Conservation (phyloP, 2,113 vertebrate genomes). For the Apus apus region DNA sequence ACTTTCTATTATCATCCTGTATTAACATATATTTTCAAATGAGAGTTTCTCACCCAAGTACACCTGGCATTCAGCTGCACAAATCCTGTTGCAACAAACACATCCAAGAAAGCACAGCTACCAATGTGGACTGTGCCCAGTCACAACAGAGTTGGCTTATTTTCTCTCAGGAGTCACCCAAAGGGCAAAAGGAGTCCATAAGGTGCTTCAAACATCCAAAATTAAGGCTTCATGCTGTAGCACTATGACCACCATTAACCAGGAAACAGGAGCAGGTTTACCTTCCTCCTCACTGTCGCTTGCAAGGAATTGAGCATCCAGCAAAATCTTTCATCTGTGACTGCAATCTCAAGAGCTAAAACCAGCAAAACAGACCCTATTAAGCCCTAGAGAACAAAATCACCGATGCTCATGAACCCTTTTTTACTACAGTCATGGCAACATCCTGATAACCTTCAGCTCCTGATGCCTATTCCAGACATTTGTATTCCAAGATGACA, state of each 20-base stretch:
- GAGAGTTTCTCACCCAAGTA: background rate
- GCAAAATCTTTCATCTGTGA: constrained; percentile 88
- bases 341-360: constrained; percentile 90
- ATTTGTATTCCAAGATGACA: background rate
- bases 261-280: constrained; percentile 28
- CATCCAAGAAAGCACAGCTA: background rate
- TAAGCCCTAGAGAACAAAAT: background rate
- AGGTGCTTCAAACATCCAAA: background rate
- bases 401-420: background rate
- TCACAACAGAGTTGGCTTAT: background rate
- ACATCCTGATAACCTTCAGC: background rate
- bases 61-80: fast-evolving
- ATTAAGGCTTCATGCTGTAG: background rate
- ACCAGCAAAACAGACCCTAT: background rate
- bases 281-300: constrained; percentile 84
- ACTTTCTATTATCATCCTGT: background rate
- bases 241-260: background rate
- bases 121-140: background rate
- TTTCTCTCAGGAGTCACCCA: background rate
- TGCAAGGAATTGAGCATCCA: constrained; percentile 92
- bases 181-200: background rate
- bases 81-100: background rate
- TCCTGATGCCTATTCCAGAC: background rate
- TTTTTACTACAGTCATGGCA: background rate
- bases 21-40: background rate